phyloP scores from a whole-genome alignment of 2,888 invertebrate genomes.

The Alloscopus bannaensis region DNA sequence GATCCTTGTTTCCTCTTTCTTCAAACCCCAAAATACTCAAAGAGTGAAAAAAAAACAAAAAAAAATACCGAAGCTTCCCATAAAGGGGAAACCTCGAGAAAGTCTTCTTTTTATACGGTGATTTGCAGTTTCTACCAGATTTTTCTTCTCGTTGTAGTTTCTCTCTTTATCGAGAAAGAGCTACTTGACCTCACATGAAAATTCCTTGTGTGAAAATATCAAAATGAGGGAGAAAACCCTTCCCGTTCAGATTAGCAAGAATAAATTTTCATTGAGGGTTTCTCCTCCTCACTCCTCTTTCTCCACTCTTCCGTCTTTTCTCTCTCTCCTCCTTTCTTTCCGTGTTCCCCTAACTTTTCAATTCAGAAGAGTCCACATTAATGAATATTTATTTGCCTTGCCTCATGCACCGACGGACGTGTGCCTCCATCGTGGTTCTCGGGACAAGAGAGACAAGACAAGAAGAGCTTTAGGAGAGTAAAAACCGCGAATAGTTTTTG shows the following conservation, averaged over 20 bases:
- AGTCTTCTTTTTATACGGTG: too few species aligned
- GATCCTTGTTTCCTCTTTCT: too few species aligned
- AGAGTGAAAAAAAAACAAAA: too few species aligned
- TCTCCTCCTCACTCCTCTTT: conserved; percentile 30
- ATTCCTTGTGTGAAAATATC: conserved; percentile 45
- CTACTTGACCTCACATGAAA: conserved; percentile 65
- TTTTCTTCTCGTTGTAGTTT: background rate
- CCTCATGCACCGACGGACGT: conserved; percentile 49
- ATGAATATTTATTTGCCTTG: conserved; percentile 72
- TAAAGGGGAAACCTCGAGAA: too few species aligned
- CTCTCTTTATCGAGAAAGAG: background rate
- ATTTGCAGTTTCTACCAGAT: too few species aligned
- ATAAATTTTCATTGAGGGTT: conserved; percentile 72
- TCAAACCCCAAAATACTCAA: too few species aligned
- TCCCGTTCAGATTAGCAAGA: conserved; percentile 66
- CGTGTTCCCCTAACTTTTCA: conserved; percentile 69
- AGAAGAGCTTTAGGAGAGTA: too few species aligned
- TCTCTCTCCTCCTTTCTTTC: conserved; percentile 28
- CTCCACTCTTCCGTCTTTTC: conserved; percentile 11
- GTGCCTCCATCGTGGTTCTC: background rate
- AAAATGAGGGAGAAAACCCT: conserved; percentile 43
- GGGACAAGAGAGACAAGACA: background rate
- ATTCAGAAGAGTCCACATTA: conserved; percentile 68
- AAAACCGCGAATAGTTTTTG: too few species aligned
- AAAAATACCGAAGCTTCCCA: too few species aligned